These are phyloP conservation scores for Triplophysa dalaica DNA, from an alignment of 2,113 vertebrate genomes.

Conservation along the genomic window DNA sequence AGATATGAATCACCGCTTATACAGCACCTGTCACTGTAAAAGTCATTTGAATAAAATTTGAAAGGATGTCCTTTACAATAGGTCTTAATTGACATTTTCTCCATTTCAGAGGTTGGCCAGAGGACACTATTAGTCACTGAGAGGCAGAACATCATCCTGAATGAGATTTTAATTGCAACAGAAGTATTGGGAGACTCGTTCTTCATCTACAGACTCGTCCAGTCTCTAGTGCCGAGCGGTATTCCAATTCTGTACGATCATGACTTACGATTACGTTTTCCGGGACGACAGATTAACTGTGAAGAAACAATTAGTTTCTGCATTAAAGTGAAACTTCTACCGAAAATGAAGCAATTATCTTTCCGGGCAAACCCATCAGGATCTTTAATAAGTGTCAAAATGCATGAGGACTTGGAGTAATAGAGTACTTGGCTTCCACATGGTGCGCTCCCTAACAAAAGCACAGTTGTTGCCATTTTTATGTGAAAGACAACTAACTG, in stretches of 20 bases:
- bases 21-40: not conserved
- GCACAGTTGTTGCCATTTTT: not conserved
- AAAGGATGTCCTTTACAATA: conserved; percentile 33
- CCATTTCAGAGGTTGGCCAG: conserved; percentile 27
- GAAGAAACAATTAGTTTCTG: conserved; percentile 59
- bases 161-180: conserved; percentile 51
- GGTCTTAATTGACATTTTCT: conserved; percentile 47
- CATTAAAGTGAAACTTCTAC: conserved; percentile 49
- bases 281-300: conserved; percentile 48
- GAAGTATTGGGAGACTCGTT: conserved; percentile 39
- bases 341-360: conserved; percentile 48
- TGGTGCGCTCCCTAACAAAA: conserved; percentile 9
- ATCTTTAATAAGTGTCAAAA: conserved; percentile 45
- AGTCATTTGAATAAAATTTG: conserved; percentile 29
- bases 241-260: conserved; percentile 52
- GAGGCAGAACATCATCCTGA: conserved; percentile 46
- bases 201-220: conserved; percentile 7
- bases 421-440: conserved; percentile 6
- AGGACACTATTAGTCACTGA: conserved; percentile 28
- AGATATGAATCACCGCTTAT: conserved; percentile 6
- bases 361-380: conserved; percentile 40
- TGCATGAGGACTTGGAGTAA: conserved; percentile 12
- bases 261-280: conserved; percentile 41
- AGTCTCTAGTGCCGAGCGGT: conserved; percentile 29
- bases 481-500: not conserved